A percentile compares a stretch with the other conserved stretches of the same genome.
Evolutionary conservation across 2,888 invertebrate species (phyloP).

Genomic region (Cheilosia vulpina): DNA sequence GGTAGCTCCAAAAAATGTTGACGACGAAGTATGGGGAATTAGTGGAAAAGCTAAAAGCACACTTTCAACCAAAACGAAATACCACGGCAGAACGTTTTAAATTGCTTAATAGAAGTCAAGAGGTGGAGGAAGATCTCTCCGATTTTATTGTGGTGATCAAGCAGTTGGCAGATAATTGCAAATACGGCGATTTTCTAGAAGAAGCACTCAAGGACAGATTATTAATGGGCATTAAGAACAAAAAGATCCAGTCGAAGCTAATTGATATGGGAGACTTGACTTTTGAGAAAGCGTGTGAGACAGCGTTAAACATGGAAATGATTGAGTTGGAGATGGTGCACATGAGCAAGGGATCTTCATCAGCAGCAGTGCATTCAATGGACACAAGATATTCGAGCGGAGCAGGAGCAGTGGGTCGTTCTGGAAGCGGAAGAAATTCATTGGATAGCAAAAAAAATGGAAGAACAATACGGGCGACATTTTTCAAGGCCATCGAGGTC

Average conservation of each 20-base stretch:
- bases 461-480: neutral
- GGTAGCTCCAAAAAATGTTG: neutral
- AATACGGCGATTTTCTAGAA: too few species aligned
- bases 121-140: neutral
- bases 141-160: neutral
- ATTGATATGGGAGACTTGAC: too few species aligned
- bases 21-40: neutral
- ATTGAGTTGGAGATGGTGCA: neutral
- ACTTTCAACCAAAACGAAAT: constrained; percentile 12
- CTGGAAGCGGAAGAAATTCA: neutral
- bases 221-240: too few species aligned
- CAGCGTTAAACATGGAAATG: constrained; percentile 1
- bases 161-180: too few species aligned
- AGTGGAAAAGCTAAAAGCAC: neutral
- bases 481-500: neutral
- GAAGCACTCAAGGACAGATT: too few species aligned
- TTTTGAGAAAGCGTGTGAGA: neutral
- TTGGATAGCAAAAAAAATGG: neutral
- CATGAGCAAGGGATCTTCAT: neutral
- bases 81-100: constrained; percentile 9
- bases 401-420: neutral
- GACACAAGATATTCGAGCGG: neutral
- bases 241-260: too few species aligned
- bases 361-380: neutral
- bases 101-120: constrained; percentile 14